Conservation (phyloP, 2,113 vertebrate species). For the Lontra canadensis region DNA sequence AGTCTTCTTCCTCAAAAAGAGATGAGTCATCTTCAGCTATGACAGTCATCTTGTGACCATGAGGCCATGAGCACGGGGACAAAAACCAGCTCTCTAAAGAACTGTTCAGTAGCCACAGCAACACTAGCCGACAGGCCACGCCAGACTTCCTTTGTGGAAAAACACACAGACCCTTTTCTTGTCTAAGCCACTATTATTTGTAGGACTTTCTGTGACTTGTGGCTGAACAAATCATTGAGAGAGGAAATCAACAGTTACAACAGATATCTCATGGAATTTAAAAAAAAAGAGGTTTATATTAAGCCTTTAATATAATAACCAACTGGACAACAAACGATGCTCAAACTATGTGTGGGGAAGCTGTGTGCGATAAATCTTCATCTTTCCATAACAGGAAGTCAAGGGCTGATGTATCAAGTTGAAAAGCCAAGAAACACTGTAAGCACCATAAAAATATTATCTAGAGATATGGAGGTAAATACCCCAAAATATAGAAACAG, state of each 20-base stretch:
- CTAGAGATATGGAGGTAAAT: not conserved
- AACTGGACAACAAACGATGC: not conserved
- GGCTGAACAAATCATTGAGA: not conserved
- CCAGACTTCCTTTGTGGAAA: not conserved
- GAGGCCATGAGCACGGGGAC: not conserved
- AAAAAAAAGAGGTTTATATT: not conserved
- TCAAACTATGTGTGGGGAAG: not conserved
- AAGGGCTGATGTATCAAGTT: not conserved
- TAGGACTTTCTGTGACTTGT: not conserved
- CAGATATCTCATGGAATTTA: not conserved
- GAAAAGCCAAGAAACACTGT: not conserved
- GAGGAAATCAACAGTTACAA: not conserved
- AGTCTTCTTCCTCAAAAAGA: not conserved
- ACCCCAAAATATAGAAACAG: not conserved
- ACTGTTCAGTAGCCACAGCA: not conserved
- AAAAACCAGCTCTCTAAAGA: not conserved
- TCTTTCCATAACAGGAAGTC: not conserved
- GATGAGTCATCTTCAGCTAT: slow-evolving; percentile 7
- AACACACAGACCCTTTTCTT: not conserved
- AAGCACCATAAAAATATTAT: not conserved
- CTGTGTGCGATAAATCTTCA: not conserved
- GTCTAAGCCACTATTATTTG: not conserved
- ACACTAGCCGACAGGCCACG: not conserved
- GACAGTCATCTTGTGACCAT: not conserved
- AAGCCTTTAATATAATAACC: not conserved